Percentiles rank a stretch among this genome's conserved stretches.
phyloP scores from a whole-genome alignment of 2,888 invertebrate species.

The Diplazon laetatorius region DNA sequence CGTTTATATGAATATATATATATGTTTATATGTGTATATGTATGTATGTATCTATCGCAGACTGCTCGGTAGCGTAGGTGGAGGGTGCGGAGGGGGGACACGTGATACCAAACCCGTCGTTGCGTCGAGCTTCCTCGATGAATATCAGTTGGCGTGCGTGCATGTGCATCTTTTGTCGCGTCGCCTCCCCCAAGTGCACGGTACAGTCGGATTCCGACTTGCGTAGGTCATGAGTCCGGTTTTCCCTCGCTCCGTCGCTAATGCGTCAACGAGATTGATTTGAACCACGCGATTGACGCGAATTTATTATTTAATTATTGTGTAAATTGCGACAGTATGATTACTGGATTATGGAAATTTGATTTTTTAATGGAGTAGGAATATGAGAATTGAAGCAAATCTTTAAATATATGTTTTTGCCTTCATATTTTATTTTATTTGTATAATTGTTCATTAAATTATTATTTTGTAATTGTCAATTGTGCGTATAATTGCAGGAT shows the following conservation, averaged over 20 bases:
- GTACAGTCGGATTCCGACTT: conserved; percentile 11
- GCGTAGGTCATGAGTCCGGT: neutral
- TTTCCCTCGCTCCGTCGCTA: neutral
- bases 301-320: neutral
- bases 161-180: no score
- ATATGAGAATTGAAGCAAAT: no score
- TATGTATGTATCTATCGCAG: neutral
- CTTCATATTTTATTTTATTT: no score
- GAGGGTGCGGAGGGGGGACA: neutral
- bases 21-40: no score
- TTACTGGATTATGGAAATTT: no score
- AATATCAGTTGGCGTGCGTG: conserved; percentile 4
- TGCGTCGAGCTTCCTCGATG: neutral
- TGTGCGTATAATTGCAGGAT: no score
- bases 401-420: no score
- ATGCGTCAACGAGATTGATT: neutral
- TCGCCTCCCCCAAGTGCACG: conserved; percentile 7
- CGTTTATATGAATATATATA: no score
- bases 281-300: neutral
- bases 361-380: no score
- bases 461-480: no score
- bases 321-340: no score
- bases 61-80: neutral
- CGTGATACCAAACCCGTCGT: neutral
- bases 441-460: no score